Evolutionary conservation across 1,140 invertebrate genomes (phyloP).

Genomic region (Chlorops oryzae): DNA sequence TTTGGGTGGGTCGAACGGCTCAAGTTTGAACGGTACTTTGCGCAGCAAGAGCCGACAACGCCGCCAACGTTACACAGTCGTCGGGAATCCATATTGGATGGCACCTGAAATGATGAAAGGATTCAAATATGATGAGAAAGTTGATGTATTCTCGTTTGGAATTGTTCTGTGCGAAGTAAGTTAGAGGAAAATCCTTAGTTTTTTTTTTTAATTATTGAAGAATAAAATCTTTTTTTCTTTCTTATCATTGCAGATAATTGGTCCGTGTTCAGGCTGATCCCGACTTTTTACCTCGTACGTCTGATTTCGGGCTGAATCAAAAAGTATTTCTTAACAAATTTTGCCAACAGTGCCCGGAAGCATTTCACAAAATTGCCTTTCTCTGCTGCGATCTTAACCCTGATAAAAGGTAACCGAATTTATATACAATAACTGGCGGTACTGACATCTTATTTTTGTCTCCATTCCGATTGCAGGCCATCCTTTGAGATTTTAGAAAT

Average conservation of each 20-base stretch:
- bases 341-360: slow-evolving; percentile 78
- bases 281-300: slow-evolving; percentile 80
- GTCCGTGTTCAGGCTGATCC: slow-evolving; percentile 88
- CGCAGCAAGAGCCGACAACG: slow-evolving; percentile 49
- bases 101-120: slow-evolving; percentile 97
- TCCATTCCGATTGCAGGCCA: slow-evolving; percentile 53
- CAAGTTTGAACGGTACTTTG: slow-evolving; percentile 48
- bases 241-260: slow-evolving; percentile 66
- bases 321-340: slow-evolving; percentile 81
- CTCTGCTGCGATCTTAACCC: slow-evolving; percentile 84
- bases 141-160: slow-evolving; percentile 95
- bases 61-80: slow-evolving; percentile 58
- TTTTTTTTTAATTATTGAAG: neutral
- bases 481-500: slow-evolving; percentile 80
- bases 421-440: too few species aligned
- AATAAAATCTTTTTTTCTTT: neutral
- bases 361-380: slow-evolving; percentile 82
- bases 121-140: slow-evolving; percentile 92
- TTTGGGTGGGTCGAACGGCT: slow-evolving; percentile 1
- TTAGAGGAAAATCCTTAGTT: neutral
- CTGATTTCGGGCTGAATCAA: slow-evolving; percentile 88
- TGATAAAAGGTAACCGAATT: slow-evolving; percentile 73
- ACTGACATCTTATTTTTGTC: neutral
- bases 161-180: slow-evolving; percentile 90
- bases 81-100: slow-evolving; percentile 98